Evolutionary conservation across 2,797 vertebrate genomes (phyloP).

Genomic region (Gambusia yucatana): DNA sequence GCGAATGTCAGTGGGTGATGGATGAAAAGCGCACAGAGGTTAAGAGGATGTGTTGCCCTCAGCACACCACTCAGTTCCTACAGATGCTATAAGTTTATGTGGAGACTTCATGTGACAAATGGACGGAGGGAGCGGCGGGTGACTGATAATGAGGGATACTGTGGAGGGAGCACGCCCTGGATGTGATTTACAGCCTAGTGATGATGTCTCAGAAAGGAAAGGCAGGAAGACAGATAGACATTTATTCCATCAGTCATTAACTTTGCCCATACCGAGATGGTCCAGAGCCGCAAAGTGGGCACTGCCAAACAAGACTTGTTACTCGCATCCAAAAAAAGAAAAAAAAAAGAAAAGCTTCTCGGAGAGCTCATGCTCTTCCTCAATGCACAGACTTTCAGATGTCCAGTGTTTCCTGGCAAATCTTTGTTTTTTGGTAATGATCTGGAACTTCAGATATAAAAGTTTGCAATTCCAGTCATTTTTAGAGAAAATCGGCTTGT

Average conservation of each 20-base stretch:
- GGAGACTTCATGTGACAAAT: conserved; percentile 53
- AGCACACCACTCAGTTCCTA: conserved; percentile 39
- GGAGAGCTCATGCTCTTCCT: not conserved
- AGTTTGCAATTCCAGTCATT: not conserved
- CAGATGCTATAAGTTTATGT: conserved; percentile 46
- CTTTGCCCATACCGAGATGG: not conserved
- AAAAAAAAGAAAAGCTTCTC: no score
- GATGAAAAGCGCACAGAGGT: conserved; percentile 39
- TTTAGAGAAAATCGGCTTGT: not conserved
- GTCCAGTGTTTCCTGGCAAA: not conserved
- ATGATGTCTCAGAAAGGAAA: conserved; percentile 22
- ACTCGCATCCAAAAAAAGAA: not conserved
- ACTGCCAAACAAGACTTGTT: not conserved
- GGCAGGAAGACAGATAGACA: conserved; percentile 10
- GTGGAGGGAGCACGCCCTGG: conserved; percentile 21
- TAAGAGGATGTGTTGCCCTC: conserved; percentile 35
- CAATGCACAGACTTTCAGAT: not conserved
- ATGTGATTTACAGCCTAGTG: conserved; percentile 42
- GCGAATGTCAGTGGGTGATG: conserved; percentile 52
- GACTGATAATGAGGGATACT: conserved; percentile 32
- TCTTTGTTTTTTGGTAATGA: not conserved
- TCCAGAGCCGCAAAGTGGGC: not conserved
- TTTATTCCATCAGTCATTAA: not conserved
- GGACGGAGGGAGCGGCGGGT: conserved; percentile 26
- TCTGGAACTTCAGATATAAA: not conserved